Conservation (phyloP, 2,797 vertebrate genomes). For the Mormyrus proboscirostris region DNA sequence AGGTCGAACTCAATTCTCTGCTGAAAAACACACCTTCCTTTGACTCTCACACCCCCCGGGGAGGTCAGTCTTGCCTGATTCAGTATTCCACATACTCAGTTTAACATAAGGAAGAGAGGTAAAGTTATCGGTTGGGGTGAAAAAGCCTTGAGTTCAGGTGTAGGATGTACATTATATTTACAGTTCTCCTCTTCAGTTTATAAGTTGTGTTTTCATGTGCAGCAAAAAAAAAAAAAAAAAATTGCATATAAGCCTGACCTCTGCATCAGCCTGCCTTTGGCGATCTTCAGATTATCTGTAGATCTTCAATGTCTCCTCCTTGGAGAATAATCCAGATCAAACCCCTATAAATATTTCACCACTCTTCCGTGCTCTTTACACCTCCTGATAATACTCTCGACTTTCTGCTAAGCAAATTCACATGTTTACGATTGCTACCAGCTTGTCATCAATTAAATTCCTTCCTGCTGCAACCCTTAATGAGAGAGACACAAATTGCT, state of each 20-base stretch:
- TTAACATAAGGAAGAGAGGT: constrained; percentile 74
- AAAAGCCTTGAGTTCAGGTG: constrained; percentile 26
- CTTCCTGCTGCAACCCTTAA: constrained; percentile 46
- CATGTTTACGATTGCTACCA: constrained; percentile 51
- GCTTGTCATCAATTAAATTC: constrained; percentile 52
- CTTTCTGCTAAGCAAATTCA: constrained; percentile 43
- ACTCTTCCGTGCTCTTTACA: constrained; percentile 55
- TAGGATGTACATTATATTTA: neutral
- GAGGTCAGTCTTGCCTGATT: constrained; percentile 25
- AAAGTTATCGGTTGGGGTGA: constrained; percentile 52
- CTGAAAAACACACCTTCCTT: neutral
- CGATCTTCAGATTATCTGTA: constrained; percentile 65
- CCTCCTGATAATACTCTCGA: constrained; percentile 50
- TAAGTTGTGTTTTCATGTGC: neutral
- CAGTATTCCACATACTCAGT: constrained; percentile 62
- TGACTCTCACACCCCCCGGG: neutral
- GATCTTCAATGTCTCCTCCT: constrained; percentile 66
- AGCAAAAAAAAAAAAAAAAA: neutral
- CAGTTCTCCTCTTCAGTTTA: constrained; percentile 19
- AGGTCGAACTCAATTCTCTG: neutral
- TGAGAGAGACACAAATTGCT: constrained; percentile 39
- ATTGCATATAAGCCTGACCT: constrained; percentile 70
- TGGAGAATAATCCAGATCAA: constrained; percentile 72
- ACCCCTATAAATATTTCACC: constrained; percentile 83
- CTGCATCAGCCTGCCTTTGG: constrained; percentile 66